Conservation (phyloP, 2,797 vertebrate genomes). For the Sebastes umbrosus region DNA sequence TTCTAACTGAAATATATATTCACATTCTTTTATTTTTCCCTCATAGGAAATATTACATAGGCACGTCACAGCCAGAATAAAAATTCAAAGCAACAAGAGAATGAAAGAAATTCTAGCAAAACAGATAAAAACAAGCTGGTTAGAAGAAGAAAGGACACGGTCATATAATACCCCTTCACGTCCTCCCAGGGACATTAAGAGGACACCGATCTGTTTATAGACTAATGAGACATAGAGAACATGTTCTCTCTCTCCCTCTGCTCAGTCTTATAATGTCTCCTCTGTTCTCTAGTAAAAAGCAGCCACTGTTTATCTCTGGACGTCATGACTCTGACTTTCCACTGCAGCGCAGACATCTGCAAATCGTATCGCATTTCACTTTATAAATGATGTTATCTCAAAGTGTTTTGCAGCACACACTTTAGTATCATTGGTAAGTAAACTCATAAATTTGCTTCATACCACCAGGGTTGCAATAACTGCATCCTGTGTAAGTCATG, state of each 20-base stretch:
- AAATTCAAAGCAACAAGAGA: not conserved
- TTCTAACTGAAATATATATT: not conserved
- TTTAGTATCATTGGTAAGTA: not conserved
- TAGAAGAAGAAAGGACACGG: slow-evolving; percentile 1
- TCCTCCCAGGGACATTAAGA: slow-evolving; percentile 7
- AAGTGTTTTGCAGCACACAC: not conserved
- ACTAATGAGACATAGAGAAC: slow-evolving; percentile 48
- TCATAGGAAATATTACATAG: not conserved
- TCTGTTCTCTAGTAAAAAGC: slow-evolving; percentile 72
- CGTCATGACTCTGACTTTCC: slow-evolving; percentile 49
- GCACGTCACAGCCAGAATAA: not conserved
- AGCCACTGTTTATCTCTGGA: slow-evolving; percentile 53
- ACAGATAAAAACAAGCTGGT: not conserved
- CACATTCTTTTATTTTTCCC: not conserved
- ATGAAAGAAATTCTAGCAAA: slow-evolving; percentile 35
- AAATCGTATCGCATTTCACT: slow-evolving; percentile 5
- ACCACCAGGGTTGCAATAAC: not conserved
- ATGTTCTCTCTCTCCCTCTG: slow-evolving; percentile 24
- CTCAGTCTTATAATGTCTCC: slow-evolving; percentile 58
- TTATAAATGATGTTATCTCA: slow-evolving; percentile 2
- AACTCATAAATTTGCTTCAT: not conserved
- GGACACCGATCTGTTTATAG: slow-evolving; percentile 49
- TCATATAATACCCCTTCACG: slow-evolving; percentile 14
- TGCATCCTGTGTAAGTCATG: not conserved
- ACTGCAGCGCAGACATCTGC: slow-evolving; percentile 23